Conservation (phyloP, 2,113 vertebrate species). For the Thamnophis sirtalis region DNA sequence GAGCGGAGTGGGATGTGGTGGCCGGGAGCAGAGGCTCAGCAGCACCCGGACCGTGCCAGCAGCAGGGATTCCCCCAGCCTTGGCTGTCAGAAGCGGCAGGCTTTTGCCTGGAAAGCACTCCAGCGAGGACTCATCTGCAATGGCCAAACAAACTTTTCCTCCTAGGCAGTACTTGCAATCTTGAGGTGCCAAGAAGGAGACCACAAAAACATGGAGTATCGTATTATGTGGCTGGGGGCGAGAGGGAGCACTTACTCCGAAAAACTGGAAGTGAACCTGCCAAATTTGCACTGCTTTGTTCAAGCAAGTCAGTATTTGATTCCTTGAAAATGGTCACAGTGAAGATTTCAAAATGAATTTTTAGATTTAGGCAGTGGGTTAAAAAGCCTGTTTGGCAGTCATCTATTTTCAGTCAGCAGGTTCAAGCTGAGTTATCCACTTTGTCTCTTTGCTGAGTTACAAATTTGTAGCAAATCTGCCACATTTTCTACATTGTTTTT, state of each 20-base stretch:
- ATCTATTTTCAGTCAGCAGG: background rate
- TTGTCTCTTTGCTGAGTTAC: background rate
- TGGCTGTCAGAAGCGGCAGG: background rate
- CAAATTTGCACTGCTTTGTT: background rate
- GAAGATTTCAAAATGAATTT: background rate
- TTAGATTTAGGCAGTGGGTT: background rate
- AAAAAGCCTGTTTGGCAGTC: background rate
- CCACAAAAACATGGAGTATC: background rate
- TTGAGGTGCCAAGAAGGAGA: background rate
- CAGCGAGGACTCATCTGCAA: background rate
- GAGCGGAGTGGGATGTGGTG: conserved; percentile 7
- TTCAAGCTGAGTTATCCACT: background rate
- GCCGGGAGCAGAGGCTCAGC: rapidly evolving
- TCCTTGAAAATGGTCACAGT: background rate
- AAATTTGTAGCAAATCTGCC: background rate
- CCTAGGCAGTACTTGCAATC: background rate
- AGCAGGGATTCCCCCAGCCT: background rate
- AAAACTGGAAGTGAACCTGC: background rate
- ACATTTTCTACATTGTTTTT: background rate
- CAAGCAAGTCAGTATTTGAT: background rate
- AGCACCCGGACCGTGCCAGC: conserved; percentile 27
- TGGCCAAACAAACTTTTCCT: background rate
- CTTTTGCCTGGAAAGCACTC: background rate
- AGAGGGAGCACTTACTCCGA: background rate
- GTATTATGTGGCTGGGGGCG: background rate